Conservation (phyloP, 2,888 invertebrate species). For the Phaedon cochleariae region DNA sequence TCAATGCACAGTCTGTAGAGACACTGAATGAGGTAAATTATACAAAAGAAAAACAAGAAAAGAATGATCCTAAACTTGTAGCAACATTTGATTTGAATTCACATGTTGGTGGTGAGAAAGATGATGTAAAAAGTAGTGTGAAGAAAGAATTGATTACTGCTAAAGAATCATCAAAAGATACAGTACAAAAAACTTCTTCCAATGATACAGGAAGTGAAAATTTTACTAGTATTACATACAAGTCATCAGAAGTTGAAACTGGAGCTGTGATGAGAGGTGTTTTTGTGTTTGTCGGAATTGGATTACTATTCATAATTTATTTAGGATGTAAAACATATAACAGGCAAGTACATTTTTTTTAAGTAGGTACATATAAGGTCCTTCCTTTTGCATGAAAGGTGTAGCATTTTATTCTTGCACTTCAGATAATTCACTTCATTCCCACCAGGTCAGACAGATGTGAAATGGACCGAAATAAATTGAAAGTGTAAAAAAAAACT, state of each 20-base stretch:
- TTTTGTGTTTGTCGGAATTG: constrained; percentile 46
- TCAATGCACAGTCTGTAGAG: background rate
- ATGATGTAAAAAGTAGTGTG: background rate
- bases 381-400: too few relatives aligned
- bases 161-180: background rate
- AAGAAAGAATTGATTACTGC: background rate
- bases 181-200: constrained; percentile 9
- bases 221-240: background rate
- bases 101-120: too few relatives aligned
- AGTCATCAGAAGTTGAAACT: constrained; percentile 39
- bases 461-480: too few relatives aligned
- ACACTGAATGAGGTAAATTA: too few relatives aligned
- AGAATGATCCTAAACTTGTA: too few relatives aligned
- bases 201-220: background rate
- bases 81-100: too few relatives aligned
- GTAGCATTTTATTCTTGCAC: too few relatives aligned
- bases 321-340: constrained; percentile 49
- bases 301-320: constrained; percentile 49
- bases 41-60: too few relatives aligned
- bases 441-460: too few relatives aligned
- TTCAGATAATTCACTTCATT: too few relatives aligned
- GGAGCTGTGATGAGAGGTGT: constrained; percentile 48
- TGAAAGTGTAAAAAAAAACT: too few relatives aligned
- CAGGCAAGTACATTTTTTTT: constrained; percentile 42
- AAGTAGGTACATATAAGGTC: too few relatives aligned